phyloP scores from a whole-genome alignment of 2,888 invertebrate species.

The Lordiphosa fenestrarum region DNA sequence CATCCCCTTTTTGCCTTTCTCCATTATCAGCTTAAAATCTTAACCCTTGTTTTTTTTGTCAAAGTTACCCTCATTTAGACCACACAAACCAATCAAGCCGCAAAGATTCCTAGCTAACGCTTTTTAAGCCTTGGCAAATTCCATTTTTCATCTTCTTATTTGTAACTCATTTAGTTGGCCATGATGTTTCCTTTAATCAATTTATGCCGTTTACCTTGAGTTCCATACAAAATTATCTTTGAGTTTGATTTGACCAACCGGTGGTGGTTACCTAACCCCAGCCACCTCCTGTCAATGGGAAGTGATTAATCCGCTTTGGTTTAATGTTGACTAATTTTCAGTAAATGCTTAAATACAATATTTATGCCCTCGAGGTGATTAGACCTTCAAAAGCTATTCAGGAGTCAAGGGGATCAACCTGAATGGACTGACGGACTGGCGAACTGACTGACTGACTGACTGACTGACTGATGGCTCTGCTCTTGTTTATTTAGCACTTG shows the following conservation, averaged over 20 bases:
- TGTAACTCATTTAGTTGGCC: conserved; percentile 60
- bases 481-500: conserved; percentile 58
- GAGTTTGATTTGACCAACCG: conserved; percentile 53
- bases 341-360: conserved; percentile 66
- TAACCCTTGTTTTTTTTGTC: not conserved
- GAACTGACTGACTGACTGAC: conserved; percentile 5
- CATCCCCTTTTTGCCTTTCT: no score
- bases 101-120: conserved; percentile 26
- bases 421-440: conserved; percentile 24
- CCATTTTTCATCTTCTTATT: not conserved
- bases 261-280: conserved; percentile 17
- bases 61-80: not conserved
- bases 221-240: conserved; percentile 67
- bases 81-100: conserved; percentile 31
- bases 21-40: not conserved
- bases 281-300: conserved; percentile 59
- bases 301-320: conserved; percentile 59
- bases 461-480: conserved; percentile 18
- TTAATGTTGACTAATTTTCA: conserved; percentile 70
- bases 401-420: conserved; percentile 46
- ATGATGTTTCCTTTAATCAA: conserved; percentile 57
- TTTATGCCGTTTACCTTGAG: conserved; percentile 66
- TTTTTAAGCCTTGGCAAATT: conserved; percentile 10
- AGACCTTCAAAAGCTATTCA: conserved; percentile 43
- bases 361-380: conserved; percentile 56